These are phyloP conservation scores for Elephas maximus DNA, from an alignment of 2,113 vertebrate genomes.

Conservation along the genomic window DNA sequence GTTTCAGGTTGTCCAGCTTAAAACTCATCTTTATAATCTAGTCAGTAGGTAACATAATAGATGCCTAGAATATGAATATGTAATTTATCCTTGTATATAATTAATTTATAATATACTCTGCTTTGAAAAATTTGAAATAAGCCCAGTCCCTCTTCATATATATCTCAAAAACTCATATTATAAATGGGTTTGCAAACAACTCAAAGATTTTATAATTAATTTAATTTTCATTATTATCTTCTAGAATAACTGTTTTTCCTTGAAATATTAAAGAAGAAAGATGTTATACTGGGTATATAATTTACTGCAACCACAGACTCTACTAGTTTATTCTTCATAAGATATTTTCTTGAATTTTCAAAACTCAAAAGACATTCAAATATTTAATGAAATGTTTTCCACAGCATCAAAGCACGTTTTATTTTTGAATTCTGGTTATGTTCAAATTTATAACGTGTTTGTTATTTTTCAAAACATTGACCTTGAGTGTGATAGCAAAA, in stretches of 20 bases:
- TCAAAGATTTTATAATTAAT: conserved; percentile 74
- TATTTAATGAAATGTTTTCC: conserved; percentile 60
- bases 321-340: conserved; percentile 78
- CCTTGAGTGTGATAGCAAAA: background rate
- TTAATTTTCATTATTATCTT: conserved; percentile 76
- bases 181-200: conserved; percentile 58
- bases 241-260: conserved; percentile 3
- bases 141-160: background rate
- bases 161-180: conserved; percentile 59
- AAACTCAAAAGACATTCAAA: conserved; percentile 65
- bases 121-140: conserved; percentile 65
- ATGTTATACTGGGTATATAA: conserved; percentile 64
- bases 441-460: conserved; percentile 21
- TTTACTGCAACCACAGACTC: conserved; percentile 52
- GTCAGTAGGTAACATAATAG: conserved; percentile 45
- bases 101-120: conserved; percentile 66
- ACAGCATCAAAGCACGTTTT: background rate
- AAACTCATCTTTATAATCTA: conserved; percentile 61
- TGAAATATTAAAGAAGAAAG: conserved; percentile 78
- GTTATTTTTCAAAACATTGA: conserved; percentile 37
- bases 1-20: conserved; percentile 24
- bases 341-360: conserved; percentile 71
- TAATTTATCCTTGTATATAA: conserved; percentile 67
- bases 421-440: conserved; percentile 57
- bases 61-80: conserved; percentile 16